Evolutionary conservation across 2,113 vertebrate genomes (phyloP), one percentile per base, ranked within the genome.

Genomic region (Lepisosteus oculatus): DNA sequence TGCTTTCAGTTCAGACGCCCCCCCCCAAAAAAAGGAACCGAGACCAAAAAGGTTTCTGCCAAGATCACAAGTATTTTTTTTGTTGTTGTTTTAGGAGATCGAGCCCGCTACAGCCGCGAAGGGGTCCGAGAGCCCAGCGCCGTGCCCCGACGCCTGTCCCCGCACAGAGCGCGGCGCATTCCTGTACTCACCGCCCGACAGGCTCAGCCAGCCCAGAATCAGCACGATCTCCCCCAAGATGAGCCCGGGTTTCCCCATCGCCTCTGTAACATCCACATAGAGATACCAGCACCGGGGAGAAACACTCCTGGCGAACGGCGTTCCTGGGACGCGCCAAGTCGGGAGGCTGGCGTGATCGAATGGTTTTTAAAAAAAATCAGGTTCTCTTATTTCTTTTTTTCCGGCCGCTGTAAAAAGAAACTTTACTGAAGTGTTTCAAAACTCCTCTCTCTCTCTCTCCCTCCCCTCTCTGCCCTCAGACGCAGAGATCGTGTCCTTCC

Each of bases 221-320:
- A 87, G 73, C 69, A 90, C 74, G 15, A 84, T 73, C 83, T 72
- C 86, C 65, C 84, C 90, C 76, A 84, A 83, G 79, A 77, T 85
- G 65, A 89, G 77, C 85, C 78, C 85, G 85, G 90, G 85, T 72
- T 85, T 77, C 70, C 88, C 88, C 91, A 93, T 93, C 55, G 79
- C 89, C 87, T 83, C 72, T 74, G 83, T 89, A 86, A 84, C 89
- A 90, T 90, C 91, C 90, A 90, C 91, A 93, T 93, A 91, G 85
- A 87, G 89, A 84, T 86, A 76, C 80, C 78, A 88, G 88, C 83
- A 81, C 85, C 55, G 79, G 86, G 82, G 78, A 77, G 79, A 80
- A 85, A 80, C 83, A 77, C 65, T 81, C 77, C 82, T 83, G 84
- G 61, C 11, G 11, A 4, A 47, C 2, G 51, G 47, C 4, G n/a